phyloP scores from a whole-genome alignment of 92 coral and sea anemone species.

The Heteractis magnifica region DNA sequence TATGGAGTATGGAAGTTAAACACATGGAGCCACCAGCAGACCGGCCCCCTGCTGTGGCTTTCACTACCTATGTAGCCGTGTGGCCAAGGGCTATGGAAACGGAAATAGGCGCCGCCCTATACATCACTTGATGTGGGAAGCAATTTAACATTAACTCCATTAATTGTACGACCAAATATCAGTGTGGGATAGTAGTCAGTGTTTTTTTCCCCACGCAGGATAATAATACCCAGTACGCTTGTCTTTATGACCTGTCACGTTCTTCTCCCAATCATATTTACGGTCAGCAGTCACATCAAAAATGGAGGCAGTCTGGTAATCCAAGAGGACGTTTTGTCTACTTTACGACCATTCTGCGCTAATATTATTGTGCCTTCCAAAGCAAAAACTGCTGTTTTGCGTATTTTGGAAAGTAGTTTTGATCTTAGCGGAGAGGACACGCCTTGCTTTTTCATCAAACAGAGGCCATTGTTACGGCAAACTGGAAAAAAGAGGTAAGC shows the following conservation, averaged over 20 bases:
- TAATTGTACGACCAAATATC: background rate
- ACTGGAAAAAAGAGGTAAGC: slow-evolving; percentile 84
- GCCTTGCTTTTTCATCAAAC: slow-evolving; percentile 83
- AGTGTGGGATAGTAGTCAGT: background rate
- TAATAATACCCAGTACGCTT: slow-evolving; percentile 58
- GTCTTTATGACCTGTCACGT: slow-evolving; percentile 78
- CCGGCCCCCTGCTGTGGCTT: no score
- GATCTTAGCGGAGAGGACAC: slow-evolving; percentile 92
- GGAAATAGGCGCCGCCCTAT: no score
- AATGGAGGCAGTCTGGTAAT: slow-evolving; percentile 63
- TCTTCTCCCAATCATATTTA: slow-evolving; percentile 64
- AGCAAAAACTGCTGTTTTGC: slow-evolving; percentile 75
- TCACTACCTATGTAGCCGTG: no score
- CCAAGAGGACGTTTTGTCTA: slow-evolving; percentile 79
- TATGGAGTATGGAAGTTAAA: no score
- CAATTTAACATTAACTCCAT: no score
- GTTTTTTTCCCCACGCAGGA: slow-evolving; percentile 35
- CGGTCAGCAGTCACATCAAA: slow-evolving; percentile 59
- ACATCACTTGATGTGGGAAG: no score
- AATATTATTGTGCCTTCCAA: slow-evolving; percentile 75
- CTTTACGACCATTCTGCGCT: slow-evolving; percentile 84
- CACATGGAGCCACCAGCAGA: no score
- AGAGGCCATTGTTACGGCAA: slow-evolving; percentile 77
- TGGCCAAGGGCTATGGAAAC: no score
- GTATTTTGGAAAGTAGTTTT: slow-evolving; percentile 67